These are phyloP conservation scores for Montifringilla adamsi DNA, from an alignment of 2,113 vertebrate genomes.

Conservation along the genomic window DNA sequence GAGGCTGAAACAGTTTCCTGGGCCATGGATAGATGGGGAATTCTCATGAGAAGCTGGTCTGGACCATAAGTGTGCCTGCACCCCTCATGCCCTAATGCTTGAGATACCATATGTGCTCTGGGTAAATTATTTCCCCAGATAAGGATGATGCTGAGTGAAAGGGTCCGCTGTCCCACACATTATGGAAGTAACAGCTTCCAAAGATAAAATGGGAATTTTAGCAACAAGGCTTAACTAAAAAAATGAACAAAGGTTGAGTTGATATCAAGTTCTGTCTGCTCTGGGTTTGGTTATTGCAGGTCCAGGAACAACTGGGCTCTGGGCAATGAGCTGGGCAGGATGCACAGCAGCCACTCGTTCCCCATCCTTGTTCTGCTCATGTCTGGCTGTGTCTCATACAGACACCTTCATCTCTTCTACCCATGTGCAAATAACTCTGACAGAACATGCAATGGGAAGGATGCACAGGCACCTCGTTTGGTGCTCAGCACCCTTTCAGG, in stretches of 20 bases:
- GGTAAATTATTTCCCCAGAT: not conserved
- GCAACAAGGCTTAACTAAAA: not conserved
- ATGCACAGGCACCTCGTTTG: not conserved
- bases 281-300: constrained; percentile 76
- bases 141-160: not conserved
- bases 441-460: rapidly evolving
- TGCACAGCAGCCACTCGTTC: not conserved
- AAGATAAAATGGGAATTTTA: not conserved
- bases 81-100: not conserved
- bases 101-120: not conserved
- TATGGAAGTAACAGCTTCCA: not conserved
- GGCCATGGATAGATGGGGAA: not conserved
- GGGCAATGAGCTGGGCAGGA: constrained; percentile 59
- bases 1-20: not conserved
- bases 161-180: not conserved
- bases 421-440: rapidly evolving
- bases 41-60: not conserved
- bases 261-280: constrained; percentile 54
- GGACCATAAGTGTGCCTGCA: not conserved
- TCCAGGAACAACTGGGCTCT: constrained; percentile 72
- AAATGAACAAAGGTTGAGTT: not conserved
- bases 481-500: not conserved
- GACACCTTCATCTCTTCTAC: not conserved
- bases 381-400: not conserved
- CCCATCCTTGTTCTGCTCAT: not conserved